phyloP scores from a whole-genome alignment of 2,797 vertebrate genomes.

The Hydrophis major region DNA sequence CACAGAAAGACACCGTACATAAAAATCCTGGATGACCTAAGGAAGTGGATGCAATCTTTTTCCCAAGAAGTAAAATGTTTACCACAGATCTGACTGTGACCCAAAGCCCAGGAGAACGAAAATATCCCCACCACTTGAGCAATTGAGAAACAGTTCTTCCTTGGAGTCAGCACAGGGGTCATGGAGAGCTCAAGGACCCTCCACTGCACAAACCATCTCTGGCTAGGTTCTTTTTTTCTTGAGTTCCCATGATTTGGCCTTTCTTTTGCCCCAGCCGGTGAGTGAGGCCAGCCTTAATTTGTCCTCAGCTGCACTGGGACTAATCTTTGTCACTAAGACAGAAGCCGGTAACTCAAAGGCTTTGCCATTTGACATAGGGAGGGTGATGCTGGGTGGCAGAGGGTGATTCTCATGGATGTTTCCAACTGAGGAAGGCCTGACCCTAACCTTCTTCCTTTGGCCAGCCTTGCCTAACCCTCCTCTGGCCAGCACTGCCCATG shows the following conservation, averaged over 20 bases:
- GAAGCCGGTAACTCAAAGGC: neutral
- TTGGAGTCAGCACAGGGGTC: neutral
- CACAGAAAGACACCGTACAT: neutral
- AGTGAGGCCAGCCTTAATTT: neutral
- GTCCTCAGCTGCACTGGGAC: neutral
- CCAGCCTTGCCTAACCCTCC: neutral
- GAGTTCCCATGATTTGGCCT: neutral
- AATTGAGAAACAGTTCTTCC: neutral
- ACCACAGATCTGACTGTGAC: neutral
- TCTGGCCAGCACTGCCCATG: neutral
- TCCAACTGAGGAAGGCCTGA: neutral
- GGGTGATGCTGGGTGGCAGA: neutral
- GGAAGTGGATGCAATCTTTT: neutral
- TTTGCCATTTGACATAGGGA: neutral
- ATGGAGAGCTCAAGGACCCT: neutral
- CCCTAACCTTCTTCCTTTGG: neutral
- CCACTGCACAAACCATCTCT: neutral
- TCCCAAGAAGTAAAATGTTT: neutral
- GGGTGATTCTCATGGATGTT: neutral
- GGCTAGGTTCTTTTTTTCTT: neutral
- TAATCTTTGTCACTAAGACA: neutral
- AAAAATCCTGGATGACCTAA: neutral
- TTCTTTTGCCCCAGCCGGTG: neutral
- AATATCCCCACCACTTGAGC: neutral
- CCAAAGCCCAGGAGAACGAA: neutral